phyloP scores from a whole-genome alignment of 2,113 vertebrate genomes.

The Hemiprocne comata region DNA sequence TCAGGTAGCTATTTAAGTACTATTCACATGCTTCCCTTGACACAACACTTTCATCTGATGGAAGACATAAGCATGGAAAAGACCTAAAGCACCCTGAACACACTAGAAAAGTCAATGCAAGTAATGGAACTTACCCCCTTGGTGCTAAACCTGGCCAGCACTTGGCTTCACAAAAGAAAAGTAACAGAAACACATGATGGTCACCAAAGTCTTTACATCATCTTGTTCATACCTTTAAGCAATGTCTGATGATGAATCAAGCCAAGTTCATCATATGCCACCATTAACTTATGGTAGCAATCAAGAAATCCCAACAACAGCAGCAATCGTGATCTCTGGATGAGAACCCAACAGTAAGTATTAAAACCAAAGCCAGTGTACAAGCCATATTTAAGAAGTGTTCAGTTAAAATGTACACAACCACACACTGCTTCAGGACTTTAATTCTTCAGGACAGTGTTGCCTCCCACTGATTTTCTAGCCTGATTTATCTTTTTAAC shows the following conservation, averaged over 20 bases:
- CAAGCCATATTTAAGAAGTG: not conserved
- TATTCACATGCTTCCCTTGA: conserved; percentile 27
- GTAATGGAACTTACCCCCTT: not conserved
- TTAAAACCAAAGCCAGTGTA: not conserved
- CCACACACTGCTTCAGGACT: not conserved
- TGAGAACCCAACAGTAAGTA: not conserved
- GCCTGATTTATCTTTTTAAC: not conserved
- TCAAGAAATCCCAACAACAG: not conserved
- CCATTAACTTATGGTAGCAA: not conserved
- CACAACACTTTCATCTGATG: conserved; percentile 5
- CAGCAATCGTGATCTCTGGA: not conserved
- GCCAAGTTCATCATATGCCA: not conserved
- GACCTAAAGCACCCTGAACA: not conserved
- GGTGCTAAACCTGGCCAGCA: not conserved
- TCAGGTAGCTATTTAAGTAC: not conserved
- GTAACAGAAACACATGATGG: not conserved
- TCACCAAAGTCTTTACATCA: not conserved
- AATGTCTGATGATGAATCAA: not conserved
- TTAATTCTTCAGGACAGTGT: not conserved
- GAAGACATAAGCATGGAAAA: not conserved
- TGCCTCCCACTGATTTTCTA: not conserved
- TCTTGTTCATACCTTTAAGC: not conserved
- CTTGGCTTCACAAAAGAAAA: not conserved
- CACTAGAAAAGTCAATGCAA: not conserved
- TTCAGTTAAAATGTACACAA: not conserved